These are phyloP conservation scores for Napeogenes inachia DNA, from an alignment of 2,888 invertebrate genomes.

Conservation along the genomic window DNA sequence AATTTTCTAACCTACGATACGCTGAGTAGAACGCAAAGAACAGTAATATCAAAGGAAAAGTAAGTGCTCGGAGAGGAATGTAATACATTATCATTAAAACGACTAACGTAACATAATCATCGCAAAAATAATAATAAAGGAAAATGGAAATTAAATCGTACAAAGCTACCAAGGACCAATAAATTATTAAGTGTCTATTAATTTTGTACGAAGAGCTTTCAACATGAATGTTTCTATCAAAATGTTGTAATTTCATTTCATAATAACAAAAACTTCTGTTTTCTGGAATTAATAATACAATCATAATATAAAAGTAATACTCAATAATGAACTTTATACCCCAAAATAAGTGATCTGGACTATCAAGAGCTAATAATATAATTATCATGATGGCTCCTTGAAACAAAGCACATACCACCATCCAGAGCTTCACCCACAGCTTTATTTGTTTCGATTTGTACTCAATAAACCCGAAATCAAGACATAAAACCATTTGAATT, in stretches of 20 bases:
- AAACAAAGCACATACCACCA: neutral
- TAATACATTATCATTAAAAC: neutral
- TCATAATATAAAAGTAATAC: constrained; percentile 1
- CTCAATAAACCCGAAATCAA: constrained; percentile 1
- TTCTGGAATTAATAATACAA: neutral
- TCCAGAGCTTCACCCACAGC: neutral
- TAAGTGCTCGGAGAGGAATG: neutral
- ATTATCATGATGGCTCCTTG: neutral
- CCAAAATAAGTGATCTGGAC: neutral
- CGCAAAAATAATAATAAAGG: no score
- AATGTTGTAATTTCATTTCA: neutral
- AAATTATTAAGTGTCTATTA: no score
- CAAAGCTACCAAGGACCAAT: no score
- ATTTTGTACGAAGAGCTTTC: neutral
- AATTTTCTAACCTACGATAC: neutral
- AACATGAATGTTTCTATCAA: neutral
- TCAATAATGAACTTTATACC: neutral
- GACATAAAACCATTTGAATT: neutral
- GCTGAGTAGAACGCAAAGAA: neutral
- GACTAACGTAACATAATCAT: no score
- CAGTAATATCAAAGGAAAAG: neutral
- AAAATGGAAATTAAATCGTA: no score
- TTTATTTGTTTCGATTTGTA: neutral
- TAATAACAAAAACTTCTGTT: neutral
- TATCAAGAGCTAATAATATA: neutral